Percentiles rank a stretch among this genome's conserved stretches.
These are phyloP conservation scores for Haliclona indistincta DNA, from an alignment of 37 sponge, comb jelly and placozoan genomes.

Conservation along the genomic window DNA sequence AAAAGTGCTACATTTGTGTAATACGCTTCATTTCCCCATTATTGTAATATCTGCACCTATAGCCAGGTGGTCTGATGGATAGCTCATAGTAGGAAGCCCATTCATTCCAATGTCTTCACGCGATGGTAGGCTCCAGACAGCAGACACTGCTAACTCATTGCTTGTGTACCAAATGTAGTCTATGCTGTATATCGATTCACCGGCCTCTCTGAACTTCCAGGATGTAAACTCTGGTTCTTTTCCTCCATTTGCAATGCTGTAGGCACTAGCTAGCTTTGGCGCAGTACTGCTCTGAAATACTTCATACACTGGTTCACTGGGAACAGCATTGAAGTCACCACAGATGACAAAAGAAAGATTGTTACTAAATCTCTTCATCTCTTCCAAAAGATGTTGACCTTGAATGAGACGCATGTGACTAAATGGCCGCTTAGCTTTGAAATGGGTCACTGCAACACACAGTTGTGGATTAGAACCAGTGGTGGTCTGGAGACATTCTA, in stretches of 20 bases:
- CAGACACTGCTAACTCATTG: not conserved
- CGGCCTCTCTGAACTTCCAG: constrained; percentile 55
- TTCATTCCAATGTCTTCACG: constrained; percentile 46
- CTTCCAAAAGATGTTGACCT: constrained; percentile 42
- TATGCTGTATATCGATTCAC: constrained; percentile 50
- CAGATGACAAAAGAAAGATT: constrained; percentile 37
- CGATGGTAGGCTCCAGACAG: constrained; percentile 28
- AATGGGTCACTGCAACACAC: constrained; percentile 67
- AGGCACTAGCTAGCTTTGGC: constrained; percentile 32
- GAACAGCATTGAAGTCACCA: constrained; percentile 77
- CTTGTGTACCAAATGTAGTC: constrained; percentile 77
- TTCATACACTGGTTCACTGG: constrained; percentile 50
- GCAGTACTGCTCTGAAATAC: constrained; percentile 18
- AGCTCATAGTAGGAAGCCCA: constrained; percentile 33
- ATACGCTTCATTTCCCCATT: too few species aligned
- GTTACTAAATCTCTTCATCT: constrained; percentile 28
- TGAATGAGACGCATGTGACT: constrained; percentile 32
- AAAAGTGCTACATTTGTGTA: too few species aligned
- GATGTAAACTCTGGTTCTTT: constrained; percentile 71
- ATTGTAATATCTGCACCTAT: constrained; percentile 37
- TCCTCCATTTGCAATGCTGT: constrained; percentile 5
- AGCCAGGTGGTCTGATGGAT: constrained; percentile 82
- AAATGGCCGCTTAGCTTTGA: constrained; percentile 53
- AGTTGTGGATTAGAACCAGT: not conserved
- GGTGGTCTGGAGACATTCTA: not conserved